Percentiles rank a stretch among this genome's conserved stretches.
These are phyloP conservation scores for Papilio gigon DNA, from an alignment of 2,888 invertebrate species.

Conservation along the genomic window DNA sequence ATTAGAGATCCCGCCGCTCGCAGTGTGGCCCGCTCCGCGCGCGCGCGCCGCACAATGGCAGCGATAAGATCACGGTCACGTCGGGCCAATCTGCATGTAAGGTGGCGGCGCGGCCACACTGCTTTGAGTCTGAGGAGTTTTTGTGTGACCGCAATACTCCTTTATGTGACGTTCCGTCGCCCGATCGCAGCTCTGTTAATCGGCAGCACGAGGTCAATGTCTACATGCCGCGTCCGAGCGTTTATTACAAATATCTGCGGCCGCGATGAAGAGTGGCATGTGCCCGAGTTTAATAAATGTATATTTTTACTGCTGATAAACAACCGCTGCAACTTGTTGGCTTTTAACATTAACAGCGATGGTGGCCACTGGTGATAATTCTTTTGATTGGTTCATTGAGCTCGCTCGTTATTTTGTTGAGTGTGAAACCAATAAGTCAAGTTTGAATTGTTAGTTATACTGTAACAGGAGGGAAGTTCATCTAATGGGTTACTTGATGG, in stretches of 20 bases:
- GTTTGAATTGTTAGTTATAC: not conserved
- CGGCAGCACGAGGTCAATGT: slow-evolving; percentile 26
- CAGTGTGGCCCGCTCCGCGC: slow-evolving; percentile 50
- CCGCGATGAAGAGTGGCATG: slow-evolving; percentile 28
- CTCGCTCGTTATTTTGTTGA: not conserved
- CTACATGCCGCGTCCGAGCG: slow-evolving; percentile 2
- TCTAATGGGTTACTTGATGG: no score
- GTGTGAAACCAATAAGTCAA: not conserved
- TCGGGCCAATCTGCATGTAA: slow-evolving; percentile 61
- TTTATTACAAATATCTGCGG: slow-evolving; percentile 13
- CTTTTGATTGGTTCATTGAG: slow-evolving; percentile 10
- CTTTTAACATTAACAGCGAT: not conserved
- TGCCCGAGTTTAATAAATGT: slow-evolving; percentile 31
- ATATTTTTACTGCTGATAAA: slow-evolving; percentile 15
- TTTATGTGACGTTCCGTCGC: slow-evolving; percentile 22
- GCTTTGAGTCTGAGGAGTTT: slow-evolving; percentile 49
- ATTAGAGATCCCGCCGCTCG: slow-evolving; percentile 38
- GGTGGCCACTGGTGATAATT: slow-evolving; percentile 3
- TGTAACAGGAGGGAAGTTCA: not conserved
- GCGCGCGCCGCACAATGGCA: slow-evolving; percentile 43
- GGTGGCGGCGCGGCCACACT: slow-evolving; percentile 51
- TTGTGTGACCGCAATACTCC: slow-evolving; percentile 32
- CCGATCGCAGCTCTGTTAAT: slow-evolving; percentile 23
- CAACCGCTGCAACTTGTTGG: not conserved
- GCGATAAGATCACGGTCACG: slow-evolving; percentile 66